Evolutionary conservation across 2,113 vertebrate genomes (phyloP), one percentile per base, ranked within the genome.

Genomic region (Scartelaos histophorus): DNA sequence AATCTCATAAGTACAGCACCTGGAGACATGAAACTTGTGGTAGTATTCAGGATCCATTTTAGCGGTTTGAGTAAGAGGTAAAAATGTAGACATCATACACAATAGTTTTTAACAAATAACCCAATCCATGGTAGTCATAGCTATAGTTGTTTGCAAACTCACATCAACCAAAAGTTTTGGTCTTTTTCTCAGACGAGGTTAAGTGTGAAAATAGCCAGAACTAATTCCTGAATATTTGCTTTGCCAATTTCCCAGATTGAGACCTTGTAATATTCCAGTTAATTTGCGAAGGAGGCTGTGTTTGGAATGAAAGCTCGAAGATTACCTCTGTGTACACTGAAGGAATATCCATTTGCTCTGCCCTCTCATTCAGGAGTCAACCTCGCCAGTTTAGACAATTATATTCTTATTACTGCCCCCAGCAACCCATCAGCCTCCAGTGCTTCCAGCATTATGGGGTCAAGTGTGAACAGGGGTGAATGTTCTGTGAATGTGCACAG

Each of bases 291-390:
- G 13, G 15, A 61, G 25, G 58, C 25, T 34, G 58, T 34, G 58
- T 61, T 61, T 61, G 7, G 25, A 61, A 61, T 61, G 58, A 24
- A 13, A 61, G 58, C 13, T 7, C 2, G 58, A 61, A 61, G 58
- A 61, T 61, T 61, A 61, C 58, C 58, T 61, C 15, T 61, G 58
- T 61, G 25, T 61, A 61, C 58, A 34, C 58, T 61, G 58, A 61
- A 61, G 58, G 17, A 34, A 61, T 34, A 61, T 9, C 25, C 58
- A 61, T 61, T 61, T 34, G 58, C 15, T 34, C 58, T 61, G 25
- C 15, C 58, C 25, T 61, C 24, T 61, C 24, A 34, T 61, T 61
- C 25, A 34, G 13, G 25, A 29, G 25, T 34, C 58, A 25, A 61
- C 58, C 25, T 34, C 7, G 15, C 22, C 58, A 61, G 25, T 61